Percentiles rank a stretch among this genome's conserved stretches.
phyloP scores from a whole-genome alignment of 2,113 vertebrate species.

The Origma solitaria region DNA sequence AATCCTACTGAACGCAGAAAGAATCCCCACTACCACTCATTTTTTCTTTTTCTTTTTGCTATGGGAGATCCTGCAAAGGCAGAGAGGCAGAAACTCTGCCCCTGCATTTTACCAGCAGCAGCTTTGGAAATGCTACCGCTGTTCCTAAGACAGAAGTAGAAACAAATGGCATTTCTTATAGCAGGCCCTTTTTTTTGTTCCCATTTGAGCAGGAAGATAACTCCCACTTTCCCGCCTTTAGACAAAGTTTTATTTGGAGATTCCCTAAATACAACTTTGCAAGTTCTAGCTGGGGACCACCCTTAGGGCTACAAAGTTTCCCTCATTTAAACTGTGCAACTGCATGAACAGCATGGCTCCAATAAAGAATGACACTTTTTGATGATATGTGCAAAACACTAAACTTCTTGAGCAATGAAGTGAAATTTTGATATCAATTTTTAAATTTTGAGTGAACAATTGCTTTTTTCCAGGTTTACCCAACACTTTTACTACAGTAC shows the following conservation, averaged over 20 bases:
- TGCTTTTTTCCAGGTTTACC: not conserved
- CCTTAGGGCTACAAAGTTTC: not conserved
- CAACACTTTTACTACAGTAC: not conserved
- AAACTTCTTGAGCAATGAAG: not conserved
- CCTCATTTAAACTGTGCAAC: not conserved
- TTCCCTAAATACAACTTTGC: too few species aligned
- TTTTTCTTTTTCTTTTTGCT: not conserved
- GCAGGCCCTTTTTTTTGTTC: too few species aligned
- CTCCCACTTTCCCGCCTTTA: rapidly evolving
- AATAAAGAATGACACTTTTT: not conserved
- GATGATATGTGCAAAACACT: rapidly evolving
- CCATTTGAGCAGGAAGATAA: not conserved
- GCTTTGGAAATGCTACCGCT: not conserved
- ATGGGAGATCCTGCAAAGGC: not conserved
- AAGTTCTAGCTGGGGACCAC: not conserved
- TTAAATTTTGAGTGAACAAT: not conserved
- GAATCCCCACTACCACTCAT: not conserved
- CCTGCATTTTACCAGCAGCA: not conserved
- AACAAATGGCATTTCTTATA: not conserved
- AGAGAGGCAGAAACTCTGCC: not conserved
- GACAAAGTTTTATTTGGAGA: not conserved
- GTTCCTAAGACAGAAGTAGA: not conserved
- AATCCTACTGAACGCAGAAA: not conserved
- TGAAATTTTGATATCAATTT: not conserved
- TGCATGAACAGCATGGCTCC: not conserved